Evolutionary conservation across 2,797 vertebrate genomes (phyloP).

Genomic region (Gadopsis marmoratus): DNA sequence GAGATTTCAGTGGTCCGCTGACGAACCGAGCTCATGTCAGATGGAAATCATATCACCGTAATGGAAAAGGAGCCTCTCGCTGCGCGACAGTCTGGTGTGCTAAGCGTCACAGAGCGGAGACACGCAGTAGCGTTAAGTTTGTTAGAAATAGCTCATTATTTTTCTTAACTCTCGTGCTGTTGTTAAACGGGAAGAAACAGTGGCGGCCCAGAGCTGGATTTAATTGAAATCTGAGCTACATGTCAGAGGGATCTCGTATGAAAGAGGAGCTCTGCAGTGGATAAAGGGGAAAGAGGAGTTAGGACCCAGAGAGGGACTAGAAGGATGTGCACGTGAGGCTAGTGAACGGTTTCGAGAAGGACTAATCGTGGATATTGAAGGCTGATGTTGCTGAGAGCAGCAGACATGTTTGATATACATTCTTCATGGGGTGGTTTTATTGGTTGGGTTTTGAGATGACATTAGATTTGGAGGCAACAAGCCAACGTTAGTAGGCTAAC

Average conservation of each 20-base stretch:
- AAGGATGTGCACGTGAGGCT: conserved; percentile 20
- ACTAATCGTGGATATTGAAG: conserved; percentile 6
- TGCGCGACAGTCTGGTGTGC: conserved; percentile 59
- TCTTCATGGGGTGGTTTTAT: background rate
- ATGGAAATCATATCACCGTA: conserved; percentile 60
- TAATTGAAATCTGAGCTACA: conserved; percentile 54
- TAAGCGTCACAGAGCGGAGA: conserved; percentile 19
- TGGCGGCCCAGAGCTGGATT: conserved; percentile 36
- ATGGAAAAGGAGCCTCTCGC: conserved; percentile 68
- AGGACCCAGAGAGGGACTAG: conserved; percentile 26
- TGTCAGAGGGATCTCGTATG: conserved; percentile 58
- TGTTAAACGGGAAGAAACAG: conserved; percentile 54
- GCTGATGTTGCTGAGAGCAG: background rate
- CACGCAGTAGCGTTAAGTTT: conserved; percentile 49
- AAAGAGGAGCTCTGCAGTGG: conserved; percentile 59
- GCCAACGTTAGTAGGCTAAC: too few species aligned
- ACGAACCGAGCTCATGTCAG: conserved; percentile 50
- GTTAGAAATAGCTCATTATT: conserved; percentile 43
- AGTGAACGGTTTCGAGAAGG: background rate
- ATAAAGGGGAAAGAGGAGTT: conserved; percentile 67
- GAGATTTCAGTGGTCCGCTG: conserved; percentile 55
- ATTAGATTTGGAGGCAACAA: too few species aligned
- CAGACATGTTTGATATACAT: background rate
- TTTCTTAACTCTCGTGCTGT: conserved; percentile 41
- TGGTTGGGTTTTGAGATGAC: background rate